Evolutionary conservation across 2,888 invertebrate species (phyloP).

Genomic region (Halictus ligatus): DNA sequence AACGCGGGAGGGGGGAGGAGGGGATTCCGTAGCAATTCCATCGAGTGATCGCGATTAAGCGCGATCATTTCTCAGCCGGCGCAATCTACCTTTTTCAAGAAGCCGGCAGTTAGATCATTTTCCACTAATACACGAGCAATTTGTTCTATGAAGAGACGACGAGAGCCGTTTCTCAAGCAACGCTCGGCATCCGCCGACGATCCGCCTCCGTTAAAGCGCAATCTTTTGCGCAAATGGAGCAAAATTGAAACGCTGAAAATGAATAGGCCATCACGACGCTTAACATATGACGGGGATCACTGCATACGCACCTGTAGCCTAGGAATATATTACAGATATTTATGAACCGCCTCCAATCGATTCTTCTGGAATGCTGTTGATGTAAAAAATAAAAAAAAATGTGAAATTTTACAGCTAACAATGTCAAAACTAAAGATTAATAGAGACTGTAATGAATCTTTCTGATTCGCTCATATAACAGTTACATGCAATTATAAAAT

Average conservation of each 20-base stretch:
- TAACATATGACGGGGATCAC: conserved; percentile 29
- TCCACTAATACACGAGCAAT: conserved; percentile 51
- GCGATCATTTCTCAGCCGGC: conserved; percentile 41
- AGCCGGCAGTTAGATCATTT: conserved; percentile 52
- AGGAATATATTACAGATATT: neutral
- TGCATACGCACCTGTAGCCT: conserved; percentile 25
- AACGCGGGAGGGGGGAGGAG: neutral
- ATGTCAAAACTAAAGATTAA: too few species aligned
- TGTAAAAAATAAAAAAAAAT: too few species aligned
- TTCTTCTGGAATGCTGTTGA: neutral
- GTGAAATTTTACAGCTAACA: too few species aligned
- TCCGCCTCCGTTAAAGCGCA: conserved; percentile 59
- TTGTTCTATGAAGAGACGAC: conserved; percentile 37
- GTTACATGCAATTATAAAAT: too few species aligned
- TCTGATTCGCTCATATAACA: too few species aligned
- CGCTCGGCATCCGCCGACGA: conserved; percentile 26
- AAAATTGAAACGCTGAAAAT: conserved; percentile 66
- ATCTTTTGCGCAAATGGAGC: conserved; percentile 68
- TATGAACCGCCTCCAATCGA: neutral
- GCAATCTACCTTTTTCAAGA: conserved; percentile 34
- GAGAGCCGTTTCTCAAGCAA: conserved; percentile 44
- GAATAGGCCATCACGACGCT: conserved; percentile 59
- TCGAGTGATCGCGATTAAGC: conserved; percentile 45
- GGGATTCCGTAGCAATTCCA: conserved; percentile 20
- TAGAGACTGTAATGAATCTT: too few species aligned